These are phyloP conservation scores for Pristionchus entomophagus DNA, from an alignment of 2,888 invertebrate species.

Conservation along the genomic window DNA sequence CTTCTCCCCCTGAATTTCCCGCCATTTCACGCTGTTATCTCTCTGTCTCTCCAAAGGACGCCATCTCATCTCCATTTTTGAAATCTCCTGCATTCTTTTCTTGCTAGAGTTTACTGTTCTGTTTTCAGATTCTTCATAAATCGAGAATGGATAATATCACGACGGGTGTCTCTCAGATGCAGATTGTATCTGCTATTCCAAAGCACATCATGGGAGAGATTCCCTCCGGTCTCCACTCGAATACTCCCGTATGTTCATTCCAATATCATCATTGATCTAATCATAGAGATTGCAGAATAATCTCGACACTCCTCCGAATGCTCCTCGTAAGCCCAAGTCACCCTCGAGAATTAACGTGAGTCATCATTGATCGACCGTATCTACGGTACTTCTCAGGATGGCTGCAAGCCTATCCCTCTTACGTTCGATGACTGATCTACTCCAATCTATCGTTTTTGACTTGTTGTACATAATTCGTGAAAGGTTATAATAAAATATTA, in stretches of 20 bases:
- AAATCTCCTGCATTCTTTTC: neutral
- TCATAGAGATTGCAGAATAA: neutral
- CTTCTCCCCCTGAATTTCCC: neutral
- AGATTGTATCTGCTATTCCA: conserved; percentile 18
- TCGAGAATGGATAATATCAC: conserved; percentile 31
- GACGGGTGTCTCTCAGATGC: conserved; percentile 1
- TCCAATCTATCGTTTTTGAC: neutral
- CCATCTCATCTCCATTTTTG: conserved; percentile 10
- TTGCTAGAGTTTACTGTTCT: neutral
- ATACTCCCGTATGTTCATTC: neutral
- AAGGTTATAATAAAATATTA: neutral
- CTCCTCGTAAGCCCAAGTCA: conserved; percentile 37
- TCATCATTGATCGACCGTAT: neutral
- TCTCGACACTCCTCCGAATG: conserved; percentile 22
- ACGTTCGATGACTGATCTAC: conserved; percentile 22
- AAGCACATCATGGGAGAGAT: neutral
- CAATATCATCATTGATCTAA: neutral
- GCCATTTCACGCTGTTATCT: conserved; percentile 34
- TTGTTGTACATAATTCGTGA: conserved; percentile 20
- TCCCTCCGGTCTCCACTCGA: neutral
- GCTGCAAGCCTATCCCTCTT: conserved; percentile 29
- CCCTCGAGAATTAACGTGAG: conserved; percentile 41
- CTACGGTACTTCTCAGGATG: neutral
- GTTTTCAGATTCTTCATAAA: neutral
- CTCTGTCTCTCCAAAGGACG: conserved; percentile 21